Evolutionary conservation across 1,140 invertebrate species (phyloP), one percentile per base, ranked within the genome.

Genomic region (Conus betulinus): DNA sequence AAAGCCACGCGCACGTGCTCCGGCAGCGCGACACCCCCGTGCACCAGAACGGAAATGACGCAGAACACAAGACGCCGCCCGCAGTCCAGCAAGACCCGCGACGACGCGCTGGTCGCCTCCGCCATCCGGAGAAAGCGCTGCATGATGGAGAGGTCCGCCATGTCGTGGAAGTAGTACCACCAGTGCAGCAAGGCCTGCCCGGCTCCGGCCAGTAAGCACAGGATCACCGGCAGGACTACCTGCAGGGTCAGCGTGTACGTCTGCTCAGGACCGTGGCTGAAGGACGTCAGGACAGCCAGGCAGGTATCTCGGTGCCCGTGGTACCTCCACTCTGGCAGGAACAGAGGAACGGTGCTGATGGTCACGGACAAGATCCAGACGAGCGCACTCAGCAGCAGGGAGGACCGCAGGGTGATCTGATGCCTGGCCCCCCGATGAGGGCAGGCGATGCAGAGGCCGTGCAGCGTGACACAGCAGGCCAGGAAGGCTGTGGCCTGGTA

Each of bases 271-370:
- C 52, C 52, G 5, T 23, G 20, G 10, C 57, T 83, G 20, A 53
- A 7, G 39, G 82, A 55, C 17, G 57, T 83, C 39, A 57, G 82
- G 20, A 83, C 20, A 13, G 82, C 52, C 52, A 83, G 52, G 82
- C 82, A 83, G 51, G 57, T 53, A 6, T 57, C 82, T 5, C 17
- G 53, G 52, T 83, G 82, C 0, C 82, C 57, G 52, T 83, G 57
- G 82, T 55, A 83, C 82, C 55, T 57, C 82, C 82, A 83, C 0
- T 83, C 52, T 23, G 82, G 17, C 5, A 57, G 82, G 20, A 83
- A 10, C 51, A 83, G 52, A 52, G 82, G 82, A 5, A 83, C 82
- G 15, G 52, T 23, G 52, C 52, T 57, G 39, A 83, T 83, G 23
- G 25, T 25, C 10, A 83, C n/a, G 52, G 82, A 20, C 20, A 57